Conservation (phyloP, 2,888 invertebrate species). For the Acanthacorydalis orientalis region DNA sequence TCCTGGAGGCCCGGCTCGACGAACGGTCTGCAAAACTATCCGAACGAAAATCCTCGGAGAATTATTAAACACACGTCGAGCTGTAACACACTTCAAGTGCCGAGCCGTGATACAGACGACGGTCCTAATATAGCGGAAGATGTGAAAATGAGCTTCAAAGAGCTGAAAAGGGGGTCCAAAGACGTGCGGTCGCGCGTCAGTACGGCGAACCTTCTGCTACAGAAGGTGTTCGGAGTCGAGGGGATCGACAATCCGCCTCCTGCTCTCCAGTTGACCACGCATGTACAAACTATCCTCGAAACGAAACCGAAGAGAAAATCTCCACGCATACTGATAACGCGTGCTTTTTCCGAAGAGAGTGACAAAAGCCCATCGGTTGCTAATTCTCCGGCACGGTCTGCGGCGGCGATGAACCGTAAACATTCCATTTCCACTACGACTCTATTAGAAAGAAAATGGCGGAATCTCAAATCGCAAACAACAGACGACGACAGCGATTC, state of each 20-base stretch:
- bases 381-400: conserved; percentile 17
- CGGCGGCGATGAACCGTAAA: conserved; percentile 18
- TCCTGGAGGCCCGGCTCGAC: conserved; percentile 32
- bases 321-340: conserved; percentile 53
- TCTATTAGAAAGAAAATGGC: conserved; percentile 26
- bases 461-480: conserved; percentile 15
- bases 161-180: conserved; percentile 1
- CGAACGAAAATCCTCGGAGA: conserved; percentile 21
- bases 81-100: conserved; percentile 51
- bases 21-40: conserved; percentile 18
- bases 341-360: conserved; percentile 57
- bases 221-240: conserved; percentile 39
- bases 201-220: conserved; percentile 41
- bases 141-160: conserved; percentile 14
- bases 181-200: conserved; percentile 30
- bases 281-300: conserved; percentile 20
- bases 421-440: conserved; percentile 26
- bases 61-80: conserved; percentile 44
- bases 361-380: conserved; percentile 35
- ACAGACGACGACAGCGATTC: conserved; percentile 18
- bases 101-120: conserved; percentile 28
- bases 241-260: conserved; percentile 13
- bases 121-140: conserved; percentile 22
- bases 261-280: conserved; percentile 13
- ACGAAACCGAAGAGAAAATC: conserved; percentile 27